phyloP scores from a whole-genome alignment of 2,888 invertebrate species.

The Ophioninae sp. region DNA sequence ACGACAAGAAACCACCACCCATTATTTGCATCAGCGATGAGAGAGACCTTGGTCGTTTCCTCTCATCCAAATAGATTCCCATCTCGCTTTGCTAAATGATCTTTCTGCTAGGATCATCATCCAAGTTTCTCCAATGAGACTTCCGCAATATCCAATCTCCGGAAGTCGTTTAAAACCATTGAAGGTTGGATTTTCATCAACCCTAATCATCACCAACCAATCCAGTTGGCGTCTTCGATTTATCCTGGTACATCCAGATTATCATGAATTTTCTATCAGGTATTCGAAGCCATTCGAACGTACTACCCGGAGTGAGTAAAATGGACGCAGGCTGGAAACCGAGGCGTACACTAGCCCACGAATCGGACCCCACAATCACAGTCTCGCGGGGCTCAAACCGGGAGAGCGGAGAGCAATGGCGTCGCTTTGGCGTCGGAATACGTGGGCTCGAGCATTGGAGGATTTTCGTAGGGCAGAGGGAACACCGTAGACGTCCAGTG shows the following conservation, averaged over 20 bases:
- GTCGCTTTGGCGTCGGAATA: constrained; percentile 37
- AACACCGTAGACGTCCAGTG: background rate
- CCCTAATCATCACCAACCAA: too few relatives aligned
- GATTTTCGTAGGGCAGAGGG: constrained; percentile 70
- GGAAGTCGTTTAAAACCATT: too few relatives aligned
- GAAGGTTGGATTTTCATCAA: too few relatives aligned
- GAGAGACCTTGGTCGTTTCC: constrained; percentile 59
- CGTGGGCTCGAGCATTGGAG: constrained; percentile 65
- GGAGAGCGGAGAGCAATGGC: constrained; percentile 58
- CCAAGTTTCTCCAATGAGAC: background rate
- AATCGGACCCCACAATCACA: background rate
- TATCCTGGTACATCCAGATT: too few relatives aligned
- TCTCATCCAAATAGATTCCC: constrained; percentile 57
- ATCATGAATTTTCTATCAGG: too few relatives aligned
- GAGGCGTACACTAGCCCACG: background rate
- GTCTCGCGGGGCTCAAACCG: background rate
- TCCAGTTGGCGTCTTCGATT: too few relatives aligned
- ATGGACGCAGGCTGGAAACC: background rate
- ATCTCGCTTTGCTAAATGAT: constrained; percentile 53
- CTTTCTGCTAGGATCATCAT: constrained; percentile 22
- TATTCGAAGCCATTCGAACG: too few relatives aligned
- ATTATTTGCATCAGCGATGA: constrained; percentile 42
- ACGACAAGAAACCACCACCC: too few relatives aligned
- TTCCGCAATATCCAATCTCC: background rate
- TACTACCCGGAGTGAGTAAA: too few relatives aligned